Percentiles rank a stretch among this genome's conserved stretches.
Conservation (phyloP, 2,797 vertebrate genomes). For the Gymnocypris eckloni region DNA sequence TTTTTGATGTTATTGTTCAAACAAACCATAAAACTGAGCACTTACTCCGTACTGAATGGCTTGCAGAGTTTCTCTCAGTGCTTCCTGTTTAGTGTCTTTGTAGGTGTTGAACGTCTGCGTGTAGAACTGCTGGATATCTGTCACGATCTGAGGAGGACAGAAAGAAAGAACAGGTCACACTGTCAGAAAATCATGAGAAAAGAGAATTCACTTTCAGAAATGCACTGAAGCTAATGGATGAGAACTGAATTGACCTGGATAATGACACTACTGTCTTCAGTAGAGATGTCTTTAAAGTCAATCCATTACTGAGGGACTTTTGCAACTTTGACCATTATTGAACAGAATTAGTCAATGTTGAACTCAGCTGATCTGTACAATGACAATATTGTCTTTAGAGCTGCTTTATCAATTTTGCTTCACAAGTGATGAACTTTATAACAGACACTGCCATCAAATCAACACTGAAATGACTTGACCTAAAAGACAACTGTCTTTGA, state of each 20-base stretch:
- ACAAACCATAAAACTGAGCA: not conserved
- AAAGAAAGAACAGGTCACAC: not conserved
- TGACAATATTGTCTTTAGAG: not conserved
- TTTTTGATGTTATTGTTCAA: not conserved
- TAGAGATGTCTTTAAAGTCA: not conserved
- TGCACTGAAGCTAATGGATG: not conserved
- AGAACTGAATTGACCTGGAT: not conserved
- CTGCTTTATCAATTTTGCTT: not conserved
- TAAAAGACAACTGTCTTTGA: not conserved
- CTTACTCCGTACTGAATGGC: conserved; percentile 84
- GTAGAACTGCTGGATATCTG: conserved; percentile 86
- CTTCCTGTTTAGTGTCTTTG: conserved; percentile 68
- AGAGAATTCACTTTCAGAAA: not conserved
- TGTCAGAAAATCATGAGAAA: not conserved
- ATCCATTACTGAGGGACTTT: not conserved
- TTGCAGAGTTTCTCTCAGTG: conserved; percentile 81
- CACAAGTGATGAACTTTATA: not conserved
- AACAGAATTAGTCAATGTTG: not conserved
- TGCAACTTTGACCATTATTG: not conserved
- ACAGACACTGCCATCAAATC: not conserved
- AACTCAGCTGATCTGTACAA: not conserved
- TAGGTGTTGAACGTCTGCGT: conserved; percentile 80
- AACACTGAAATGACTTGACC: not conserved
- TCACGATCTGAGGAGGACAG: conserved; percentile 77
- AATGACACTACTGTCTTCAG: not conserved